Conservation (phyloP, 1,140 invertebrate genomes). For the Hyles vespertilio region DNA sequence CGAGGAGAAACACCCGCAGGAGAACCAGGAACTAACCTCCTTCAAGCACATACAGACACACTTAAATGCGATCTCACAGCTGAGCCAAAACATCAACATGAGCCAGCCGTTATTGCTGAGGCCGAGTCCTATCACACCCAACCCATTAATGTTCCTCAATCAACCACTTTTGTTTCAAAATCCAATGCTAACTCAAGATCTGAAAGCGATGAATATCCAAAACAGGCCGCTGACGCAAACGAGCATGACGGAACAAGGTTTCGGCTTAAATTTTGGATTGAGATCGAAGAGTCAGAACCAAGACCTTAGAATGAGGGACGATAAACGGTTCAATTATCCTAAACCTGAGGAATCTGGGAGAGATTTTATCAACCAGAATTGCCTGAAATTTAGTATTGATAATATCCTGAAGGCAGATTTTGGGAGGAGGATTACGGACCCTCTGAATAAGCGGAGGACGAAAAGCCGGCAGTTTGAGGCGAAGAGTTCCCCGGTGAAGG, state of each 20-base stretch:
- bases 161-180: slow-evolving; percentile 70
- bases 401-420: slow-evolving; percentile 95
- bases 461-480: slow-evolving; percentile 45
- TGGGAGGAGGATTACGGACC: slow-evolving; percentile 84
- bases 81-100: slow-evolving; percentile 70
- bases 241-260: slow-evolving; percentile 39
- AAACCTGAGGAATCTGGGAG: slow-evolving; percentile 58
- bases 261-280: slow-evolving; percentile 45
- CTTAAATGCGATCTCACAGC: slow-evolving; percentile 77
- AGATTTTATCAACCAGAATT: slow-evolving; percentile 77
- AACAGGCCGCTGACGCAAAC: slow-evolving; percentile 43
- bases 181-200: slow-evolving; percentile 52
- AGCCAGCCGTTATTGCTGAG: slow-evolving; percentile 62
- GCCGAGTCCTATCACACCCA: slow-evolving; percentile 71
- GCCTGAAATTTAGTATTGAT: slow-evolving; percentile 93
- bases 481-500: slow-evolving; percentile 45
- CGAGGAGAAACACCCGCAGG: slow-evolving; percentile 33
- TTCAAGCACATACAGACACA: slow-evolving; percentile 79
- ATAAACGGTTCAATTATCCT: slow-evolving; percentile 44
- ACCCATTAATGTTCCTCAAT: slow-evolving; percentile 72
- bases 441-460: slow-evolving; percentile 78
- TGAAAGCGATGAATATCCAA: slow-evolving; percentile 39
- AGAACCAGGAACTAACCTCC: slow-evolving; percentile 57
- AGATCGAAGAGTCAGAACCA: slow-evolving; percentile 36
- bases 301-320: slow-evolving; percentile 42